phyloP scores from a whole-genome alignment of 2,888 invertebrate genomes.

The Pseudococcus jackbeardsleyi region DNA sequence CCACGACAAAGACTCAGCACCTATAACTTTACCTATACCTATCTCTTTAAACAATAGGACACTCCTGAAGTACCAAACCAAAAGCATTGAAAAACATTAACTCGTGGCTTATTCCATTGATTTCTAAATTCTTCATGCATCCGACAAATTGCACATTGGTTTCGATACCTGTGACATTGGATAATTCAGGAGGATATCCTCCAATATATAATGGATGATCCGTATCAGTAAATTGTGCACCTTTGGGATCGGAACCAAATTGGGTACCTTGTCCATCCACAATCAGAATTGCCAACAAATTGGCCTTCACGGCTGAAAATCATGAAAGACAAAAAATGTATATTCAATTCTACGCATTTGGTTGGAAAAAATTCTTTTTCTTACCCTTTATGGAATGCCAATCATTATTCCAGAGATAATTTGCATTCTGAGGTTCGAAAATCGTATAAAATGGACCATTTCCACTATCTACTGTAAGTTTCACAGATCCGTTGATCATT shows the following conservation, averaged over 20 bases:
- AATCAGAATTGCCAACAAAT: slow-evolving; percentile 87
- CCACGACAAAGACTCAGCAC: too few relatives aligned
- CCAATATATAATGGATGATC: slow-evolving; percentile 91
- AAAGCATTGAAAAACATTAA: slow-evolving; percentile 68
- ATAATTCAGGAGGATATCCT: slow-evolving; percentile 78
- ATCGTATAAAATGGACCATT: slow-evolving; percentile 83
- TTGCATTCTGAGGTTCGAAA: slow-evolving; percentile 77
- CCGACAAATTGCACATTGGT: slow-evolving; percentile 80
- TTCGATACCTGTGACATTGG: slow-evolving; percentile 76
- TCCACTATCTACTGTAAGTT: slow-evolving; percentile 86
- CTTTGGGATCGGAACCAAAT: slow-evolving; percentile 76
- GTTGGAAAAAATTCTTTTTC: too few relatives aligned
- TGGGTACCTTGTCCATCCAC: slow-evolving; percentile 81
- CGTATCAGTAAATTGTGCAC: slow-evolving; percentile 81
- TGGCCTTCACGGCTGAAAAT: slow-evolving; percentile 84
- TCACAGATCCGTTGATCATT: slow-evolving; percentile 86
- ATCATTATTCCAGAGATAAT: slow-evolving; percentile 90
- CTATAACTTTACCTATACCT: too few relatives aligned
- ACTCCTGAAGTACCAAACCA: slow-evolving; percentile 64
- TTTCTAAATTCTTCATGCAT: slow-evolving; percentile 81
- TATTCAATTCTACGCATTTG: too few relatives aligned
- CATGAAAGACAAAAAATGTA: slow-evolving; percentile 54
- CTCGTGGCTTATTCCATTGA: slow-evolving; percentile 75
- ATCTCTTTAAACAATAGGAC: slow-evolving; percentile 68
- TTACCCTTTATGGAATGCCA: slow-evolving; percentile 91